phyloP scores from a whole-genome alignment of 2,797 vertebrate species.

The Spea hammondii region DNA sequence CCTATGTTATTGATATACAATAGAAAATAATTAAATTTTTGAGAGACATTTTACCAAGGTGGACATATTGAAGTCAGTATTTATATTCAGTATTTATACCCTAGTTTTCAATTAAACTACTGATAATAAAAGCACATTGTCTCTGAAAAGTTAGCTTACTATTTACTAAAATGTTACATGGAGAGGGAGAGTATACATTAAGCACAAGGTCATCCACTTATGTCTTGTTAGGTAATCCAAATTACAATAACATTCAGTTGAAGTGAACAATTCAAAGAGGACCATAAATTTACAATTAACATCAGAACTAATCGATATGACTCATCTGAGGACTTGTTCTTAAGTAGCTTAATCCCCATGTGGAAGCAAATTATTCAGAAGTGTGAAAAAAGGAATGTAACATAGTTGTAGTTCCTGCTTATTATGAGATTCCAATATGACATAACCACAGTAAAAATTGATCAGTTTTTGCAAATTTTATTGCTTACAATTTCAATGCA shows the following conservation, averaged over 20 bases:
- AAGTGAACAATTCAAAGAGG: conserved; percentile 15
- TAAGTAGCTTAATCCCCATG: not conserved
- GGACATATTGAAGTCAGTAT: no score
- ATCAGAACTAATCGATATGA: conserved; percentile 13
- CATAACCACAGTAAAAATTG: not conserved
- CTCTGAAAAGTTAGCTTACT: not conserved
- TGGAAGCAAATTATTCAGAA: conserved; percentile 2
- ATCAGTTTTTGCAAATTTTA: not conserved
- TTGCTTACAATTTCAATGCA: not conserved
- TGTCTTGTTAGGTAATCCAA: conserved; percentile 8
- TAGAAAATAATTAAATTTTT: no score
- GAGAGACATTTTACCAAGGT: no score
- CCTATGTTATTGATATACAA: no score
- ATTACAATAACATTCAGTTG: conserved; percentile 4
- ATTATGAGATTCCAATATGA: conserved; percentile 3
- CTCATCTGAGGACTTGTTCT: not conserved
- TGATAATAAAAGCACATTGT: conserved; percentile 3
- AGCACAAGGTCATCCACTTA: conserved; percentile 3
- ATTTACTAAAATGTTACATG: not conserved
- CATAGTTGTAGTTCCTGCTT: not conserved
- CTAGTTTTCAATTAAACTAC: not conserved
- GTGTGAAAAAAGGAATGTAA: not conserved
- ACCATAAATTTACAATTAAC: conserved; percentile 22
- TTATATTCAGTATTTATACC: not conserved
- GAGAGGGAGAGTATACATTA: not conserved